Conservation (phyloP, 2,797 vertebrate genomes). For the Clarias platycephalus region DNA sequence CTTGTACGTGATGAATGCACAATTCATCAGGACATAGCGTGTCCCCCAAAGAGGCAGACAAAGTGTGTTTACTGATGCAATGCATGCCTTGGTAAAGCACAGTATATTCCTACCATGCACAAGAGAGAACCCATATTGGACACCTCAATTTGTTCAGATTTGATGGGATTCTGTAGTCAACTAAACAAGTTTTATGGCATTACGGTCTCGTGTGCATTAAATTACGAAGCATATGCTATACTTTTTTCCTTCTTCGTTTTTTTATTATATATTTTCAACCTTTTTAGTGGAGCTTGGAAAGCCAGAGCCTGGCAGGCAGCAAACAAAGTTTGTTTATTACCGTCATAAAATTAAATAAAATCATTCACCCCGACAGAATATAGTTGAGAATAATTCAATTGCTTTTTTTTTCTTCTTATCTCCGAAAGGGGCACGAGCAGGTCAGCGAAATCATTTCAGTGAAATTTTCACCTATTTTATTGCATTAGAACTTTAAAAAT, state of each 20-base stretch:
- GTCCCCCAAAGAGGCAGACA: not conserved
- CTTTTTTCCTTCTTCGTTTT: not conserved
- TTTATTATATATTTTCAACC: conserved; percentile 14
- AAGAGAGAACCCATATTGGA: conserved; percentile 15
- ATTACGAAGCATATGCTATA: not conserved
- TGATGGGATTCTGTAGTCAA: conserved; percentile 34
- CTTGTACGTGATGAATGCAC: conserved; percentile 30
- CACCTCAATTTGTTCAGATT: conserved; percentile 27
- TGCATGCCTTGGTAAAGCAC: not conserved
- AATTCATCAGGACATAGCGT: conserved; percentile 41
- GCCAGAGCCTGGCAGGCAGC: not conserved
- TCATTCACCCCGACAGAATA: conserved; percentile 36
- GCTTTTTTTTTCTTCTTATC: conserved; percentile 13
- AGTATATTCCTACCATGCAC: conserved; percentile 25
- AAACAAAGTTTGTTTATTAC: conserved; percentile 51
- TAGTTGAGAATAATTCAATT: conserved; percentile 34
- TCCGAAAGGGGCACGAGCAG: conserved; percentile 37
- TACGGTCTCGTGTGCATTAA: conserved; percentile 19
- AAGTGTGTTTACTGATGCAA: conserved; percentile 10
- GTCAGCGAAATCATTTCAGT: conserved; percentile 32
- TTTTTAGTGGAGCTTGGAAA: conserved; percentile 5
- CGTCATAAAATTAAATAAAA: conserved; percentile 53
- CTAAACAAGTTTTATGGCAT: conserved; percentile 14
- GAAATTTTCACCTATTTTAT: conserved; percentile 36
- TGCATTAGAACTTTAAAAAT: conserved; percentile 35